Percentiles rank a stretch among this genome's conserved stretches.
phyloP scores from a whole-genome alignment of 2,797 vertebrate genomes.

The Trematomus bernacchii region DNA sequence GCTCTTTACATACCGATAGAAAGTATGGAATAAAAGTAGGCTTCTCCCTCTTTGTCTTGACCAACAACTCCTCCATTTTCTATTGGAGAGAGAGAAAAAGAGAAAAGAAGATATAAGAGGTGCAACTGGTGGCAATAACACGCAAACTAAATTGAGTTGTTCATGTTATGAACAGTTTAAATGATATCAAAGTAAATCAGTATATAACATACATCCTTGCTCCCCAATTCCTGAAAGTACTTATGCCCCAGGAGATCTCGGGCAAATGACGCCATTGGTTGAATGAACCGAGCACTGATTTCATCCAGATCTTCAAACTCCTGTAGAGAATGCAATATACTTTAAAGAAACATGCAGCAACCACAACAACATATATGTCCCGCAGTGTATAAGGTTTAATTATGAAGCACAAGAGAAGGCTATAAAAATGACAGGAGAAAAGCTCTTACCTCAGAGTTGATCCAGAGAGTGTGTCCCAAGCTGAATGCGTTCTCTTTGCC shows the following conservation, averaged over 20 bases:
- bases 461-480: conserved; percentile 96
- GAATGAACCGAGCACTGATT: conserved; percentile 97
- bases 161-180: neutral
- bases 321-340: conserved; percentile 76
- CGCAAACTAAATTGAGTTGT: neutral
- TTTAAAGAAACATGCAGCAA: conserved; percentile 4
- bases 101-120: neutral
- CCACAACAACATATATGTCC: neutral
- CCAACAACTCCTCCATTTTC: conserved; percentile 97
- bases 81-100: conserved; percentile 59
- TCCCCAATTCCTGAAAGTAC: conserved; percentile 96
- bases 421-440: neutral
- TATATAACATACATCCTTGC: conserved; percentile 89
- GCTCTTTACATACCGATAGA: conserved; percentile 95
- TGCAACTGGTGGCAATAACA: neutral
- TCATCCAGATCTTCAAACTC: conserved; percentile 99
- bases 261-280: conserved; percentile 98
- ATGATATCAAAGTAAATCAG: neutral
- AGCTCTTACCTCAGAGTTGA: conserved; percentile 91
- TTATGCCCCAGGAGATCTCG: conserved; percentile 96
- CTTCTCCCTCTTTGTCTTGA: conserved; percentile 96
- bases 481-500: conserved; percentile 99
- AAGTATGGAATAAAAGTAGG: conserved; percentile 99
- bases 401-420: neutral
- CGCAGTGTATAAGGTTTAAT: neutral